Base-by-base conservation (phyloP, 2,113 vertebrate genomes). In the Columba janthina region DNA sequence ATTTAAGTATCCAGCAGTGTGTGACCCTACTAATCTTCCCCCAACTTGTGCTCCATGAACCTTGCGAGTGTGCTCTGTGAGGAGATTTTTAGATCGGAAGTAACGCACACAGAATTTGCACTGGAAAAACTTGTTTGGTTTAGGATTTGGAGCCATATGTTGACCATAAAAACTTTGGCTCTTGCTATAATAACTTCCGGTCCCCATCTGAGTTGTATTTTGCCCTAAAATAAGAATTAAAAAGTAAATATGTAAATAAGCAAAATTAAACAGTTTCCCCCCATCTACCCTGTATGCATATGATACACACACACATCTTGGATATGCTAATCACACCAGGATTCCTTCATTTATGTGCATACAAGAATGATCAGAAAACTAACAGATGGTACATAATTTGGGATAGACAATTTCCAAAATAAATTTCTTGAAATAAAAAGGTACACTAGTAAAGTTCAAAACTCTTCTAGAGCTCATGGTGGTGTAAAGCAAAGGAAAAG, bases 91-190 rank as follows among this genome's bases (percentile, higher is more conserved):
- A 64, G 99, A 99, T 98, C 98, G 98, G 97, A 99, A 99, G 97
- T 99, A 99, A 95, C 98, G 99, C 90, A 99, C 98, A 62, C 99
- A 99, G 97, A 99, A 99, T 98, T 99, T 99, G 98, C 99, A 99
- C 96, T 99, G 99, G 95, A 99, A 99, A 98, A 99, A 99, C 48
- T 98, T 98, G 95, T 75, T 95, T 93, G 98, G 94, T 96, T 98
- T 98, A 53, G 97, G 88, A 95, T 97, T 97, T 96, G 97, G 95
- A 97, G 97, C 96, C 97, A 98, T 88, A 88, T 98, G 97, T 85
- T 98, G 98, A 96, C 97, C 97, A 90, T 98, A 98, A 89, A 98
- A 97, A 82, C 97, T 96, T 97, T 98, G 96, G 94, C 97, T 98
- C 94, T 98, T 98, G 91, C 95, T 97, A 76, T 98, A 98, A 85